Evolutionary conservation across 2,797 vertebrate genomes (phyloP), one percentile per base, ranked within the genome.

Genomic region (Orestias chungarensis): DNA sequence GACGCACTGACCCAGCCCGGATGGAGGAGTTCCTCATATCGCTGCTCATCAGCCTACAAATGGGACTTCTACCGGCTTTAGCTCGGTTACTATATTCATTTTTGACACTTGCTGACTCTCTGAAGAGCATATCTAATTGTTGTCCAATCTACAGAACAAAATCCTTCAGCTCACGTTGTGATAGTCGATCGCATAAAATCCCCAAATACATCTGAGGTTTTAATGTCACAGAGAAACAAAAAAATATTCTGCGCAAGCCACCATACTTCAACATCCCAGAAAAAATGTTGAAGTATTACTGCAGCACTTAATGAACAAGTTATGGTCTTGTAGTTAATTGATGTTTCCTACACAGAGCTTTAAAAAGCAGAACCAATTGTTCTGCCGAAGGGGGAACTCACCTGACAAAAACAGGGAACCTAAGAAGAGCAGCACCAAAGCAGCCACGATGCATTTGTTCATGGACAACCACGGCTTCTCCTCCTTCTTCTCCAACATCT

Each of bases 401-500:
- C 95, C 93, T 50, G 94, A 93, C 69, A 95, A 86, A 81, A 95
- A 94, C 62, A 95, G 92, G 61, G 93, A 94, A 64, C 94, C 93
- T n/a, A 95, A 79, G 86, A 94, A 94, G 49, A 95, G 93, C 67
- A 95, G 85, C 25, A 93, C 85, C 74, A 94, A 71, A 65, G 91
- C 88, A 4, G 87, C 93, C 67, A 92, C 84, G 29, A 95, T 93
- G 79, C 93, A 92, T 80, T 92, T 93, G 86, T 90, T 95, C 76
- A 93, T 7, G 8, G 93, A 93, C 42, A 94, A 88, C 80, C 91
- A 90, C 0, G 80, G 76, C 72, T 92, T 93, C 66, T 93, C 91
- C 69, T 91, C 90, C 68, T 88, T 90, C 78, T 73, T 92, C 68
- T 91, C 88, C 0, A 85, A 82, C 42, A 93, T 46, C 68, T 73